phyloP scores from a whole-genome alignment of 1,140 invertebrate genomes.

The Aleiodes sp. region DNA sequence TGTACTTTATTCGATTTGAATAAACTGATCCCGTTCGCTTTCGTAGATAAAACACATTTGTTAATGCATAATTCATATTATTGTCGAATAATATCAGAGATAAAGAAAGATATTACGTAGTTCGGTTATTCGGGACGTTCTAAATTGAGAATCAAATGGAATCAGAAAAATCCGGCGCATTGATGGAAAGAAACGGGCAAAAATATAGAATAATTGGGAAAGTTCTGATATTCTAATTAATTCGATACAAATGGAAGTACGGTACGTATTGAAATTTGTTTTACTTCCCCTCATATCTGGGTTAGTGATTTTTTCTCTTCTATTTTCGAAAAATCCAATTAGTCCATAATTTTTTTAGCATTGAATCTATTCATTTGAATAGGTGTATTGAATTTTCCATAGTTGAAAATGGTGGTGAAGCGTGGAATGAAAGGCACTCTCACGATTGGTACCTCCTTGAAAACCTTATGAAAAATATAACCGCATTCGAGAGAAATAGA shows the following conservation, averaged over 20 bases:
- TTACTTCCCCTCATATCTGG: too few species aligned
- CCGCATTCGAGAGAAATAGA: not conserved
- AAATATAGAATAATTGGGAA: too few species aligned
- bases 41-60: not conserved
- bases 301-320: not conserved
- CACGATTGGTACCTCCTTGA: not conserved
- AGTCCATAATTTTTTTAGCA: conserved; percentile 48
- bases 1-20: conserved; percentile 40
- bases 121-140: too few species aligned
- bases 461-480: conserved; percentile 4
- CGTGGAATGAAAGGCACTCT: not conserved
- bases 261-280: too few species aligned
- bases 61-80: too few species aligned
- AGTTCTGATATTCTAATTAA: too few species aligned
- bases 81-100: too few species aligned
- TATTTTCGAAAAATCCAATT: conserved; percentile 54
- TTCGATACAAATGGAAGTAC: too few species aligned
- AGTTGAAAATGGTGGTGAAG: not conserved
- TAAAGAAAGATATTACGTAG: too few species aligned
- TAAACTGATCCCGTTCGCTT: conserved; percentile 39
- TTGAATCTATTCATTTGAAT: conserved; percentile 18
- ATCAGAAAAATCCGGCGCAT: too few species aligned
- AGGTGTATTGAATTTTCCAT: conserved; percentile 34
- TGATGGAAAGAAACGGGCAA: too few species aligned
- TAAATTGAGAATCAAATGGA: too few species aligned